Conservation (phyloP, 92 coral and sea anemone genomes). For the Bergia puertoricense region DNA sequence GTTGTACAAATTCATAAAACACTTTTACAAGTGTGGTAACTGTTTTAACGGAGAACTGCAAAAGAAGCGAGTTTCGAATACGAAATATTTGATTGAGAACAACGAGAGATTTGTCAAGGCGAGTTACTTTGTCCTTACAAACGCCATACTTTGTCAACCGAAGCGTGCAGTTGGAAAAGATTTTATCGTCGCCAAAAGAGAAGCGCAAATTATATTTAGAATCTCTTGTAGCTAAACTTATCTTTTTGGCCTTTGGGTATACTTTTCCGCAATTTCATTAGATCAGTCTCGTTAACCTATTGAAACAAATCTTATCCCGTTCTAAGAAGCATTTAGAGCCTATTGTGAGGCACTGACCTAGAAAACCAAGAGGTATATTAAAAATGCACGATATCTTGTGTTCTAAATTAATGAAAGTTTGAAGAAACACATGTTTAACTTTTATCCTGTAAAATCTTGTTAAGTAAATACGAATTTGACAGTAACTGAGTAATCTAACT, state of each 20-base stretch:
- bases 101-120: background rate
- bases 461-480: constrained; percentile 32
- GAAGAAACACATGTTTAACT: constrained; percentile 40
- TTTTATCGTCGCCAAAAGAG: constrained; percentile 31
- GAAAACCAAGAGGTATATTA: constrained; percentile 44
- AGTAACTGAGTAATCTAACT: constrained; percentile 20
- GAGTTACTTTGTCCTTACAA: background rate
- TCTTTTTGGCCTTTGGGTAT: constrained; percentile 45
- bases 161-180: constrained; percentile 10
- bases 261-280: constrained; percentile 37
- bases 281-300: constrained; percentile 47
- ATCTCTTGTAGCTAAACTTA: constrained; percentile 41
- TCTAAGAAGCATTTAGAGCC: constrained; percentile 44
- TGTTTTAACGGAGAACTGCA: background rate
- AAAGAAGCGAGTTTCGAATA: background rate
- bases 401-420: constrained; percentile 26
- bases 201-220: constrained; percentile 40
- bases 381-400: constrained; percentile 41
- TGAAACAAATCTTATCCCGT: constrained; percentile 39
- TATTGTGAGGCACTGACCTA: constrained; percentile 48
- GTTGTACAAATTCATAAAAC: background rate
- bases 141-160: constrained; percentile 6
- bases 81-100: background rate
- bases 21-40: background rate
- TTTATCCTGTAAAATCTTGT: constrained; percentile 22